phyloP scores from a whole-genome alignment of 1,140 invertebrate species.

The Dendroctonus ponderosae region DNA sequence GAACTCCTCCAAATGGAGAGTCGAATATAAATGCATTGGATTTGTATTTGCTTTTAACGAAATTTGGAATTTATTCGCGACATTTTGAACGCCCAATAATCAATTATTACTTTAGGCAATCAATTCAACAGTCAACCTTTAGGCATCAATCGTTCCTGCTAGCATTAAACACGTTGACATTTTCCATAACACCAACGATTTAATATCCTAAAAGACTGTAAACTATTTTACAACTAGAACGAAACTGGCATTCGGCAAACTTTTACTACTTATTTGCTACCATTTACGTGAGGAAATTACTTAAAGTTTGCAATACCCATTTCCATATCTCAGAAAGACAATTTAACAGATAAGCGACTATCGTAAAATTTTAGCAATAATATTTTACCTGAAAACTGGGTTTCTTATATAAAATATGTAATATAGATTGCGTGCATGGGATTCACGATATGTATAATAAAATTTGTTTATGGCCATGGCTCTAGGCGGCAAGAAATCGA shows the following conservation, averaged over 20 bases:
- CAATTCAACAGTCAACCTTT: no score
- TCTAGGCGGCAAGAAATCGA: no score
- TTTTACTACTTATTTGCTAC: conserved; percentile 10
- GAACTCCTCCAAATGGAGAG: no score
- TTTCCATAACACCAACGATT: not conserved
- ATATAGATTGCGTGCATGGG: conserved; percentile 4
- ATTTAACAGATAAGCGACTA: conserved; percentile 9
- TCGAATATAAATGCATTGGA: no score
- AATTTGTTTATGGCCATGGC: not conserved
- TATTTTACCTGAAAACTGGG: conserved; percentile 9
- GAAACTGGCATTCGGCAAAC: not conserved
- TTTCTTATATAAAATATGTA: conserved; percentile 5
- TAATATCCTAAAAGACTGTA: not conserved
- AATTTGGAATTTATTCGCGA: no score
- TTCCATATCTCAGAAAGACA: conserved; percentile 14
- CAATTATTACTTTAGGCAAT: no score
- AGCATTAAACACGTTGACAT: no score
- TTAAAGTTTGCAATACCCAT: conserved; percentile 4
- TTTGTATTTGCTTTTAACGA: no score
- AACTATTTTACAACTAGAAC: conserved; percentile 1
- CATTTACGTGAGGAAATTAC: conserved; percentile 8
- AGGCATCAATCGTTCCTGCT: no score
- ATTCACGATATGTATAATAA: conserved; percentile 1
- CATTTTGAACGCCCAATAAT: no score
- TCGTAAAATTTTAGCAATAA: conserved; percentile 17